These are phyloP conservation scores for Xerus rutilus DNA, from an alignment of 2,797 vertebrate genomes.

Conservation along the genomic window DNA sequence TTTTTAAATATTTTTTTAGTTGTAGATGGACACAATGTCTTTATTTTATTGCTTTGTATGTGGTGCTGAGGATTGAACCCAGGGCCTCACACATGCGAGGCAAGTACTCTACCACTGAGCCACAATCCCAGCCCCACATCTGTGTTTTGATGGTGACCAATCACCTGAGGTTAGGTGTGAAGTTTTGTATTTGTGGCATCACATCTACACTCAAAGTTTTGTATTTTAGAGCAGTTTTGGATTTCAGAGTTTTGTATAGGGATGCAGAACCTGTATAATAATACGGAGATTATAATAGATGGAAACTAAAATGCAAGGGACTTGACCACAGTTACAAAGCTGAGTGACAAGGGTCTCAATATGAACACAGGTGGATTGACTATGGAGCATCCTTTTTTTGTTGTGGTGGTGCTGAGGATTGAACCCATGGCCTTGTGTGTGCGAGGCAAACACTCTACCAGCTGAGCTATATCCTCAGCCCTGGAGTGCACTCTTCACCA, in stretches of 20 bases:
- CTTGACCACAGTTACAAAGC: neutral
- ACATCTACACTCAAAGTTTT: neutral
- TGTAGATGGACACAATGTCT: too few species aligned
- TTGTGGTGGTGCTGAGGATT: too few species aligned
- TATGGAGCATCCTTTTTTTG: neutral
- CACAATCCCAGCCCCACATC: too few species aligned
- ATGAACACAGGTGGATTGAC: neutral
- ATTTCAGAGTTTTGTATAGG: neutral
- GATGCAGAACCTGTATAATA: neutral
- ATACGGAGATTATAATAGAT: neutral
- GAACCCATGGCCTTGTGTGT: too few species aligned
- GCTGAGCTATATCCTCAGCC: too few species aligned
- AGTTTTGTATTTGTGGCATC: neutral
- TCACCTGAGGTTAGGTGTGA: neutral
- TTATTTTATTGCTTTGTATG: too few species aligned
- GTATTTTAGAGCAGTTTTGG: neutral
- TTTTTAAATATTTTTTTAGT: too few species aligned
- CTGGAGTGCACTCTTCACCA: neutral
- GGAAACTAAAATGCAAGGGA: neutral
- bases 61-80: too few species aligned
- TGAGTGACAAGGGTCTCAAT: neutral
- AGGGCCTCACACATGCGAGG: too few species aligned
- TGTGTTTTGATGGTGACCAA: neutral
- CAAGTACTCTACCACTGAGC: too few species aligned
- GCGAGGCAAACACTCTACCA: too few species aligned